Evolutionary conservation across 2,888 invertebrate species (phyloP).

Genomic region (Agriopis aurantiaria): DNA sequence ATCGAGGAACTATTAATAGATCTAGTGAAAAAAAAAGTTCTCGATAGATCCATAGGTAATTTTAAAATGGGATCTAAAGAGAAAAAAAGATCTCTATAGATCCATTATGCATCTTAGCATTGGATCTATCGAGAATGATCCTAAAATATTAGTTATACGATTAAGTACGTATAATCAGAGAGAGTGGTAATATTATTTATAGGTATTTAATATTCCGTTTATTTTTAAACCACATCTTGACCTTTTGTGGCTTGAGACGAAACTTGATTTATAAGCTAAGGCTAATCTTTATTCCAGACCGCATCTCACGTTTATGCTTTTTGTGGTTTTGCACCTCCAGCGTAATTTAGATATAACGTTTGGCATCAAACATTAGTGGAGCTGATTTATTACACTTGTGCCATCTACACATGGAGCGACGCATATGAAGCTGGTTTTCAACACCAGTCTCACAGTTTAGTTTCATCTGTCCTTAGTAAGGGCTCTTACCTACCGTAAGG

Average conservation of each 20-base stretch:
- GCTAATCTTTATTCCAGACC: not conserved
- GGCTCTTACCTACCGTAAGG: no score
- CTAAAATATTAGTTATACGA: no score
- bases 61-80: no score
- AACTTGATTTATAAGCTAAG: constrained; percentile 8
- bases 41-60: no score
- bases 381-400: not conserved
- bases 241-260: constrained; percentile 15
- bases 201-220: not conserved
- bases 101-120: no score
- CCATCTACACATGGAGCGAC: not conserved
- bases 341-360: not conserved
- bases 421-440: not conserved
- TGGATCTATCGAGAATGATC: no score
- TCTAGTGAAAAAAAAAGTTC: no score
- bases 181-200: not conserved
- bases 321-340: not conserved
- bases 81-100: no score
- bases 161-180: no score
- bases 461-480: not conserved
- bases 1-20: no score
- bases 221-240: not conserved
- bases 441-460: not conserved
- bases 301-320: constrained; percentile 1
- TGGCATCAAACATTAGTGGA: not conserved